Percentiles rank a stretch among this genome's conserved stretches.
phyloP scores from a whole-genome alignment of 2,888 invertebrate genomes.

The Drosophila mulleri region DNA sequence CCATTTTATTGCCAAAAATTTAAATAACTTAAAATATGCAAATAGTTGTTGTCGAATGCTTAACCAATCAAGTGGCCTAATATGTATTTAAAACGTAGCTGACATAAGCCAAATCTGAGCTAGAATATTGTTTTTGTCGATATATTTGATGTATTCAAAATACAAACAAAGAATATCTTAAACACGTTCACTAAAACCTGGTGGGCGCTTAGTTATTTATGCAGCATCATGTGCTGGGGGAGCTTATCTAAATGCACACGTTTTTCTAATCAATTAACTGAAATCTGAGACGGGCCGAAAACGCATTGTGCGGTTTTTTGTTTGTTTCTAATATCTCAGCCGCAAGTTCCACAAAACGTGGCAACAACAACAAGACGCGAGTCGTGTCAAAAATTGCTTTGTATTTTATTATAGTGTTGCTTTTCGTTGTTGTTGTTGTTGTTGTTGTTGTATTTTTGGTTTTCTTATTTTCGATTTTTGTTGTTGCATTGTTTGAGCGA shows the following conservation, averaged over 20 bases:
- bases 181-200: not conserved
- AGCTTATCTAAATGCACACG: conserved; percentile 54
- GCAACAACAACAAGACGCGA: conserved; percentile 35
- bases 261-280: conserved; percentile 73
- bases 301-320: conserved; percentile 52
- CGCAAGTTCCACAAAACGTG: conserved; percentile 20
- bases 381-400: conserved; percentile 73
- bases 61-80: not conserved
- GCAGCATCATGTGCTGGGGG: conserved; percentile 18
- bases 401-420: conserved; percentile 33
- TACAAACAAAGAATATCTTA: not conserved
- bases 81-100: conserved; percentile 1
- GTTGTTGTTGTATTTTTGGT: conserved; percentile 10
- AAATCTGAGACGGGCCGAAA: conserved; percentile 60
- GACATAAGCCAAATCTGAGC: not conserved
- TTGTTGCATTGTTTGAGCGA: conserved; percentile 75
- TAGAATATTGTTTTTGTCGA: not conserved
- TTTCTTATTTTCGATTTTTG: conserved; percentile 30
- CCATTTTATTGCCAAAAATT: not conserved
- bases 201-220: not conserved
- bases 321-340: conserved; percentile 51
- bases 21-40: not conserved
- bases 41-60: not conserved
- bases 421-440: not conserved
- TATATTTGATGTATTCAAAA: not conserved